Evolutionary conservation across 2,888 invertebrate genomes (phyloP).

Genomic region (Acronicta aceris): DNA sequence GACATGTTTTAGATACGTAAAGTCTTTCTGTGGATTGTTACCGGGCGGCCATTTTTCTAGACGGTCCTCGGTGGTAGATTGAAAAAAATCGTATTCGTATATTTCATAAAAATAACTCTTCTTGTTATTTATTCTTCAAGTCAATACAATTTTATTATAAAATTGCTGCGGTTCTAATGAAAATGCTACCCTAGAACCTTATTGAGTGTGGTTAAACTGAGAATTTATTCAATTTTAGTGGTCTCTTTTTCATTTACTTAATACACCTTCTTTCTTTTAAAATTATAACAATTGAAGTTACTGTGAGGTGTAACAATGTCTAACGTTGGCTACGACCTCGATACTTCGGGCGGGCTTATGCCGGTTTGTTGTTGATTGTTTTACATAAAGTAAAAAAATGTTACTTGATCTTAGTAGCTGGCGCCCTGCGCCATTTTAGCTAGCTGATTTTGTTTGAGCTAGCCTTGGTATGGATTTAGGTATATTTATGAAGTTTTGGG

Average conservation of each 20-base stretch:
- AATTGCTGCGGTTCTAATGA: conserved; percentile 12
- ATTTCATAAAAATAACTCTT: conserved; percentile 22
- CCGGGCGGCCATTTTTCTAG: conserved; percentile 54
- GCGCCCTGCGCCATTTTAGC: conserved; percentile 76
- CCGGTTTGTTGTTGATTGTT: conserved; percentile 91
- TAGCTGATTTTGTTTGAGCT: conserved; percentile 22
- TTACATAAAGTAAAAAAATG: conserved; percentile 42
- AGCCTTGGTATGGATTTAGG: conserved; percentile 17
- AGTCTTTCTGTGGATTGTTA: neutral
- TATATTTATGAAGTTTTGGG: conserved; percentile 29
- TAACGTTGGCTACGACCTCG: conserved; percentile 92
- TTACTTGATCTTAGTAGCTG: conserved; percentile 51
- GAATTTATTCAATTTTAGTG: conserved; percentile 40
- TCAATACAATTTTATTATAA: conserved; percentile 6
- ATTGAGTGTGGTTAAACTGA: conserved; percentile 28
- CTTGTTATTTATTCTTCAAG: conserved; percentile 14
- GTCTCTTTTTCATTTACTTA: conserved; percentile 20
- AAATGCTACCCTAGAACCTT: conserved; percentile 32
- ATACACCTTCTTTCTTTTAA: conserved; percentile 31
- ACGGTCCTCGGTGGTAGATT: conserved; percentile 48
- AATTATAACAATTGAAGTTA: conserved; percentile 44
- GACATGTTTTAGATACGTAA: conserved; percentile 29
- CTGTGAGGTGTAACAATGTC: conserved; percentile 71
- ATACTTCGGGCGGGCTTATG: conserved; percentile 95
- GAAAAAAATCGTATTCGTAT: conserved; percentile 21